Conservation (phyloP, 2,113 vertebrate species). For the Bungarus multicinctus region DNA sequence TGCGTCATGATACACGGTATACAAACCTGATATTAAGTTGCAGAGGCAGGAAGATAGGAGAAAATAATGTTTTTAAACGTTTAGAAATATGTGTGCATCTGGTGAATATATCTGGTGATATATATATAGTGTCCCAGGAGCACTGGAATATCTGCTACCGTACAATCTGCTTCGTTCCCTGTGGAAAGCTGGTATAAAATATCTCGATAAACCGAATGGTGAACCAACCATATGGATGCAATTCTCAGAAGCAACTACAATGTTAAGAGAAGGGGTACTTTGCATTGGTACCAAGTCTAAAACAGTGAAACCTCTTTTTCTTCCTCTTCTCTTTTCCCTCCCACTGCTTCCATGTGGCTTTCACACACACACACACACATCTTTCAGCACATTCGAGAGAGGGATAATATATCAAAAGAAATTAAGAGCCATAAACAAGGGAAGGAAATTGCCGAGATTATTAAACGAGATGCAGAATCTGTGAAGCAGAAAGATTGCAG, state of each 20-base stretch:
- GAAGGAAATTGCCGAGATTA: neutral
- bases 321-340: neutral
- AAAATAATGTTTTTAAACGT: neutral
- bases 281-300: neutral
- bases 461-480: conserved; percentile 30
- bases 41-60: neutral
- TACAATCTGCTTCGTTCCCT: neutral
- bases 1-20: neutral
- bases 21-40: neutral
- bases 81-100: neutral
- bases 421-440: conserved; percentile 19
- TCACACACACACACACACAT: neutral
- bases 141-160: neutral
- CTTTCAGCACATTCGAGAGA: neutral
- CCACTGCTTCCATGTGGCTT: neutral
- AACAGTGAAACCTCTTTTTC: neutral
- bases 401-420: neutral
- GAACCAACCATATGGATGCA: neutral
- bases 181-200: neutral
- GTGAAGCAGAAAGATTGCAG: conserved; percentile 28
- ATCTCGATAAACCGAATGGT: neutral
- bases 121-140: no score
- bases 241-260: neutral
- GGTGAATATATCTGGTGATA: neutral
- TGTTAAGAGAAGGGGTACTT: neutral